Conservation (phyloP, 2,797 vertebrate genomes). For the Sternarchorhynchus goeldii region DNA sequence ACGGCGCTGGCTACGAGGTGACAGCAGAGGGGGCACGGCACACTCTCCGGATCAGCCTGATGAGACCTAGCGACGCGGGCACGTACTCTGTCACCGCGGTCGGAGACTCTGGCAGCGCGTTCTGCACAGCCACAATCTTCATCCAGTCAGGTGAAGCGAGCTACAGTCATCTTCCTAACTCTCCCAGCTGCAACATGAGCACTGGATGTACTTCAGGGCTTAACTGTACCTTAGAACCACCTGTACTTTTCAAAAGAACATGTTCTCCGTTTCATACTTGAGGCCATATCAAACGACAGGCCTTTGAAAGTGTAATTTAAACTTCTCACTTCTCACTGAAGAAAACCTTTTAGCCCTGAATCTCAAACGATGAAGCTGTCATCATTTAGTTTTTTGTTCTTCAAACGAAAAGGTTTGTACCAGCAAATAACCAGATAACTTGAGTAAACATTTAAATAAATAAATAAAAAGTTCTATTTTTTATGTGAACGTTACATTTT, state of each 20-base stretch:
- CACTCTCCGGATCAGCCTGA: conserved; percentile 79
- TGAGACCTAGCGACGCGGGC: conserved; percentile 74
- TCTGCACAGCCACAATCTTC: conserved; percentile 77
- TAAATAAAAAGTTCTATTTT: too few relatives aligned
- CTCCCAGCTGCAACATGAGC: not conserved
- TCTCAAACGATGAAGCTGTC: not conserved
- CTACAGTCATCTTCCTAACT: conserved; percentile 27
- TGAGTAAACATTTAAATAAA: not conserved
- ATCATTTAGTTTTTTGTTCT: not conserved
- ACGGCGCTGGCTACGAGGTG: conserved; percentile 71
- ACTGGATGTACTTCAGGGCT: not conserved
- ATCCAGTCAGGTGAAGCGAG: conserved; percentile 81
- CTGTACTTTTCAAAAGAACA: not conserved
- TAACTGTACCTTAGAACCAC: not conserved
- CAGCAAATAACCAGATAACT: too few relatives aligned
- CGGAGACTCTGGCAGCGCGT: conserved; percentile 78
- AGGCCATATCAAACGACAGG: not conserved
- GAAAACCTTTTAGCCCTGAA: not conserved
- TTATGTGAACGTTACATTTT: not conserved
- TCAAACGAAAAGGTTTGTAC: not conserved
- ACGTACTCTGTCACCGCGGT: conserved; percentile 80
- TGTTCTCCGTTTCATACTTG: not conserved
- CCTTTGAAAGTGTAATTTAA: conserved; percentile 5
- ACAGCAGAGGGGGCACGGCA: conserved; percentile 78
- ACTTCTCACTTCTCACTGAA: not conserved